A percentile compares a stretch with the other conserved stretches of the same genome.
These are phyloP conservation scores for Zhengitettix transpicula DNA, from an alignment of 2,888 invertebrate species.

Conservation along the genomic window DNA sequence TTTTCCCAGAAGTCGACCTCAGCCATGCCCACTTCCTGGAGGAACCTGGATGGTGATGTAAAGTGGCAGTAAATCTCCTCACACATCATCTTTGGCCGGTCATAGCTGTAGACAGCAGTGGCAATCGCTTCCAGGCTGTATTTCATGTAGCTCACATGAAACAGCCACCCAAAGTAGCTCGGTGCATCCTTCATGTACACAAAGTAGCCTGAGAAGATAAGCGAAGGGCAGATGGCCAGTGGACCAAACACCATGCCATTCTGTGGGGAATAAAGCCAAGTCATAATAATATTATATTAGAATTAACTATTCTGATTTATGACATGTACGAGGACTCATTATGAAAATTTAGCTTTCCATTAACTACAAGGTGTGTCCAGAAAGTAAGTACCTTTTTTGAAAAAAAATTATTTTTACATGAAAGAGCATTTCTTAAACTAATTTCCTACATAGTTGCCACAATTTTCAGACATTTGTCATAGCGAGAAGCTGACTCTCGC, in stretches of 20 bases:
- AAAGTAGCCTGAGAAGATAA: slow-evolving; percentile 86
- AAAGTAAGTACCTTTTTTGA: no score
- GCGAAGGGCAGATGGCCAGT: slow-evolving; percentile 70
- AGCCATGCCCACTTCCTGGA: slow-evolving; percentile 56
- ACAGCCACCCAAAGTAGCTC: slow-evolving; percentile 60
- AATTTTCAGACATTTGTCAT: no score
- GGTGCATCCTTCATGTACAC: slow-evolving; percentile 70
- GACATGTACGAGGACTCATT: background rate
- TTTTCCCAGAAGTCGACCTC: slow-evolving; percentile 47
- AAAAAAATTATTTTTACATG: no score
- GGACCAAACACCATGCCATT: slow-evolving; percentile 82
- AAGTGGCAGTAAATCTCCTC: slow-evolving; percentile 60
- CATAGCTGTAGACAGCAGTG: slow-evolving; percentile 66
- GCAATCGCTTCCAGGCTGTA: slow-evolving; percentile 76
- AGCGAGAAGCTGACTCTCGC: no score
- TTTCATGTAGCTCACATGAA: slow-evolving; percentile 74
- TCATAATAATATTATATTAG: background rate
- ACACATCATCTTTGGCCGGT: slow-evolving; percentile 57
- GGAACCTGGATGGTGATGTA: slow-evolving; percentile 47
- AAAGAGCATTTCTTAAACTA: no score
- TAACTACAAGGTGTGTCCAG: no score
- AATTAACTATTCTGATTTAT: background rate
- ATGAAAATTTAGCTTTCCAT: no score
- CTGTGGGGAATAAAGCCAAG: slow-evolving; percentile 29
- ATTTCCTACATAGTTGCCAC: no score